Conservation (phyloP, 2,797 vertebrate genomes). For the Tamandua tetradactyla region DNA sequence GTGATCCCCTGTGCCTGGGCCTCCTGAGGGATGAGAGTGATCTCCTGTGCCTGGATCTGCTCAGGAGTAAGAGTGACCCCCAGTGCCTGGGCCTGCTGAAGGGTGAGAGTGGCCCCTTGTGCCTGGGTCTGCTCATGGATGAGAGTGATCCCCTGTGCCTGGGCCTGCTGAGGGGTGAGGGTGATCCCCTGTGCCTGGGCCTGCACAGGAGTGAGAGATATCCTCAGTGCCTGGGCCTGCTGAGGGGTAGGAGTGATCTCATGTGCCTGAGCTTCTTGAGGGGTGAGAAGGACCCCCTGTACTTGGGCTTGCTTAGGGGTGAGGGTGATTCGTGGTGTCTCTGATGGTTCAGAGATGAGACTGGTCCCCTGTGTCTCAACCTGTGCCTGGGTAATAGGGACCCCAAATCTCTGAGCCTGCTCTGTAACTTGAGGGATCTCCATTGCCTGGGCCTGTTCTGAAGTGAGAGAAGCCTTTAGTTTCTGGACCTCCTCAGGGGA, state of each 20-base stretch:
- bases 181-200: rapidly evolving
- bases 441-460: neutral
- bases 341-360: rapidly evolving
- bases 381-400: neutral
- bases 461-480: rapidly evolving
- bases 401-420: rapidly evolving
- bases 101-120: rapidly evolving
- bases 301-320: rapidly evolving
- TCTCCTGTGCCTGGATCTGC: rapidly evolving
- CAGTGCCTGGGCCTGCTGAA: neutral
- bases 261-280: rapidly evolving
- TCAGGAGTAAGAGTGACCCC: neutral
- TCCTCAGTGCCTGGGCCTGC: rapidly evolving
- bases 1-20: neutral
- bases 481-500: rapidly evolving
- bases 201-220: neutral
- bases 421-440: neutral
- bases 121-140: rapidly evolving
- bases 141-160: rapidly evolving
- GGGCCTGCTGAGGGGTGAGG: rapidly evolving
- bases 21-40: neutral
- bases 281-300: rapidly evolving
- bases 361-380: rapidly evolving
- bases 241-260: neutral
- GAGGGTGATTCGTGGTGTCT: rapidly evolving